Base-by-base conservation (phyloP, 1,140 invertebrate species). In the Drosophila gunungcola region DNA sequence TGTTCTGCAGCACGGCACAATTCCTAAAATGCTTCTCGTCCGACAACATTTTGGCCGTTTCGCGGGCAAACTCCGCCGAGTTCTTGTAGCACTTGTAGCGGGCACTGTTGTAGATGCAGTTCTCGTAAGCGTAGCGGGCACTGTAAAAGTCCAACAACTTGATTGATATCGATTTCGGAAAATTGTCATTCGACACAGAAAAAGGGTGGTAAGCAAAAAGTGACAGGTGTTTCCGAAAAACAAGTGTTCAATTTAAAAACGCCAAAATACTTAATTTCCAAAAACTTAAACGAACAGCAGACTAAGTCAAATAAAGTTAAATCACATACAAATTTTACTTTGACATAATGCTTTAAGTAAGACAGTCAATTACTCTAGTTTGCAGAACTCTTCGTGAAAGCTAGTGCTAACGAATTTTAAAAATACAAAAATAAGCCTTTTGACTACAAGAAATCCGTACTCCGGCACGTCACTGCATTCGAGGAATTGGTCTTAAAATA, bases 41-140 rank as follows among this genome's bases (percentile, higher is more conserved):
- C 25, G 91, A 91, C 36, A 92, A 48, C 82, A 91, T 91, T 89
- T 91, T 90, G 42, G 91, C 91, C 49, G 88, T 91, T 48, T 91
- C 90, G 7, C 91, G 78, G 53, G 90, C 91, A 56, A 91, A 92
- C 48, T 82, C 78, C 3, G 91, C 91, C 57, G 91, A 92, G 43
- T 92, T 61, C 43, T 92, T 78, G 43, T 92, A 91, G 77, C 91
- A 92, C 55, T 92, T 92, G 64, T 78, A 92, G 3, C 90, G 75
- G 16, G 91, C 91, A 32, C 91, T 92, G 32, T 90, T 92, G 58
- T 90, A 92, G 56, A 92, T 92, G 76, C 91, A 92, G 16, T 88
- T 92, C 67, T 92, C 91, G 64, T 92, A 92, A 7, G 89, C 91
- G 36, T 85, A 80, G 10, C 91, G 82, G 48, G 91, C 84, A 46